phyloP scores from a whole-genome alignment of 2,888 invertebrate genomes.

The Kryphioiulus occultus region DNA sequence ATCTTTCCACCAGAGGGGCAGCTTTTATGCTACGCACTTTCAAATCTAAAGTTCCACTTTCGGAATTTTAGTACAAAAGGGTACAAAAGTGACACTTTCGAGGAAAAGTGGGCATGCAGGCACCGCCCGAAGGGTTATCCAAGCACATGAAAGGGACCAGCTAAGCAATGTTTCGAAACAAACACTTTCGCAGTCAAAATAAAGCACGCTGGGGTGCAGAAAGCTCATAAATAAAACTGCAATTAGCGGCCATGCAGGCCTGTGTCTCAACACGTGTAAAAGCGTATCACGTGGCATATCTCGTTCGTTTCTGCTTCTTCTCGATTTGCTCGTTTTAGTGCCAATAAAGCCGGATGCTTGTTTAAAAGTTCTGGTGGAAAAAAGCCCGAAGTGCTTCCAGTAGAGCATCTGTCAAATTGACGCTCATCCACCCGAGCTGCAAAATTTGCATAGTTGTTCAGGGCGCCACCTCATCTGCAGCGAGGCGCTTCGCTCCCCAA shows the following conservation, averaged over 20 bases:
- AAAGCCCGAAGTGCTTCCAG: background rate
- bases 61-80: too few species aligned
- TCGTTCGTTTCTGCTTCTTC: slow-evolving; percentile 1
- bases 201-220: background rate
- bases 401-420: slow-evolving; percentile 17
- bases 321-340: background rate
- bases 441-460: background rate
- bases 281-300: background rate
- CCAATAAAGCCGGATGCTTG: slow-evolving; percentile 15
- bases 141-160: too few species aligned
- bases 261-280: background rate
- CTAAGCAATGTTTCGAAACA: too few species aligned
- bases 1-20: too few species aligned
- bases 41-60: too few species aligned
- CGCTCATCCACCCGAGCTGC: background rate
- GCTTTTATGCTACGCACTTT: too few species aligned
- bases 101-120: too few species aligned
- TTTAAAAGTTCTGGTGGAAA: background rate
- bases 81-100: too few species aligned
- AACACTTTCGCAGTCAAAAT: background rate
- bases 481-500: background rate
- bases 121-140: too few species aligned
- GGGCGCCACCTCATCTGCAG: background rate
- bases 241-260: background rate
- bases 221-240: background rate